These are phyloP conservation scores for Gonatopus flavifemur DNA, from an alignment of 1,140 invertebrate species.

Conservation along the genomic window DNA sequence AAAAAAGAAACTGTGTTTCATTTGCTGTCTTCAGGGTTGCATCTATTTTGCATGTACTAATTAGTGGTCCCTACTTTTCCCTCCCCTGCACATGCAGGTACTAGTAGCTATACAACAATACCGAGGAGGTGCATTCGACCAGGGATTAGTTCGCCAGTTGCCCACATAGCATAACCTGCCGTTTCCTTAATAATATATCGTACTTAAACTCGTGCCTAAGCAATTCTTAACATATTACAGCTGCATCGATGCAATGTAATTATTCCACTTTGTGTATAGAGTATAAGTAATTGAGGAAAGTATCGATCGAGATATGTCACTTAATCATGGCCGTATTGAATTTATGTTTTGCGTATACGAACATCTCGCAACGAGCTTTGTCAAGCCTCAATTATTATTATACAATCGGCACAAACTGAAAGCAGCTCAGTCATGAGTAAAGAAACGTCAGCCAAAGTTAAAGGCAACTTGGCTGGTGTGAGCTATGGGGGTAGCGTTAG, in stretches of 20 bases:
- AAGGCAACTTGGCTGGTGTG: slow-evolving; percentile 41
- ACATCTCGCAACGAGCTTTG: too few relatives aligned
- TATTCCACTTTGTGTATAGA: slow-evolving; percentile 2
- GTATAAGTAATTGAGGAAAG: too few relatives aligned
- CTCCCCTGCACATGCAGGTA: slow-evolving; percentile 55
- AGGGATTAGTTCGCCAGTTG: slow-evolving; percentile 57
- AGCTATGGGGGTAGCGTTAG: slow-evolving; percentile 51
- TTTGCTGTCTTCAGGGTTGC: slow-evolving; percentile 32
- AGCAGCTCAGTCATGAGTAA: slow-evolving; percentile 45
- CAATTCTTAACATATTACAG: slow-evolving; percentile 28
- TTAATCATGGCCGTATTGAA: too few relatives aligned
- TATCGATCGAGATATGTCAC: too few relatives aligned
- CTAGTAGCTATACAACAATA: slow-evolving; percentile 61
- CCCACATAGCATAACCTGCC: slow-evolving; percentile 52
- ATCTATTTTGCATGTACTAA: slow-evolving; percentile 57
- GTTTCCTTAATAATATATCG: slow-evolving; percentile 43
- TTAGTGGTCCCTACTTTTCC: slow-evolving; percentile 51
- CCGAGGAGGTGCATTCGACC: slow-evolving; percentile 58
- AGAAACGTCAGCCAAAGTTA: slow-evolving; percentile 35
- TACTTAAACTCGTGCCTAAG: slow-evolving; percentile 47
- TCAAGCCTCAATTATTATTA: too few relatives aligned
- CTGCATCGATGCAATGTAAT: slow-evolving; percentile 6
- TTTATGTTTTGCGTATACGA: too few relatives aligned
- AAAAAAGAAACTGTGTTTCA: slow-evolving; percentile 18
- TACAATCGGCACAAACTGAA: too few relatives aligned